Base-by-base conservation (phyloP, 2,888 invertebrate species). In the Drosophila neotestacea region DNA sequence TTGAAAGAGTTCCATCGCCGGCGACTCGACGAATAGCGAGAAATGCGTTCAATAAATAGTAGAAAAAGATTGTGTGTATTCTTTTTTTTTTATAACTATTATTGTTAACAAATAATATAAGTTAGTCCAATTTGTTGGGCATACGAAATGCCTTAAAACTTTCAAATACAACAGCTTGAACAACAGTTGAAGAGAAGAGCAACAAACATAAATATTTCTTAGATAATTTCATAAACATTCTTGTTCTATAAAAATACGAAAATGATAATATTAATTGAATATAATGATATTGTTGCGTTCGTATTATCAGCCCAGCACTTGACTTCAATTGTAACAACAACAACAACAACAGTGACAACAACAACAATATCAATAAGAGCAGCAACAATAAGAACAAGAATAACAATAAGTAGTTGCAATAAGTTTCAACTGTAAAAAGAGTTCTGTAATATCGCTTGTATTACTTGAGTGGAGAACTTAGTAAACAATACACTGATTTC, bases 211-310 rank as follows among this genome's bases (percentile, higher is more conserved):
- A 36, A 55, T 60, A 61, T 54, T 42, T 52, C 30, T 42, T 58
- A 76, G 73, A 77, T 77, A 69, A 68, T 69, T 69, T 60, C 48
- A 46, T 60, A 68, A 69, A 77, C 61, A 77, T 71, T 76, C 63
- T 48, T 55, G 51, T 34, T 55, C 56, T 32, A 51, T 27, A 34
- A 54, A 46, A 63, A 50, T 39, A 70, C 52, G 48, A 34, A 50
- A 51, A 55, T 67, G 67, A 76, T 72, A 73, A 54, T 68, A 68
- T 50, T 64, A 68, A 76, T 71, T 76, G 56, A 76, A 71, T 50
- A 71, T 58, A 71, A 66, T 76, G 55, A 69, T 66, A 77, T 73
- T 63, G 68, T 73, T 52, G 59, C 61, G 10, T 34, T 51, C 51
- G 42, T 36, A 50, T 61, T 77, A 77, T 77, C 76, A 77, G 70